These are phyloP conservation scores for Theristus sp. DNA, from an alignment of 2,888 invertebrate species.

Conservation along the genomic window DNA sequence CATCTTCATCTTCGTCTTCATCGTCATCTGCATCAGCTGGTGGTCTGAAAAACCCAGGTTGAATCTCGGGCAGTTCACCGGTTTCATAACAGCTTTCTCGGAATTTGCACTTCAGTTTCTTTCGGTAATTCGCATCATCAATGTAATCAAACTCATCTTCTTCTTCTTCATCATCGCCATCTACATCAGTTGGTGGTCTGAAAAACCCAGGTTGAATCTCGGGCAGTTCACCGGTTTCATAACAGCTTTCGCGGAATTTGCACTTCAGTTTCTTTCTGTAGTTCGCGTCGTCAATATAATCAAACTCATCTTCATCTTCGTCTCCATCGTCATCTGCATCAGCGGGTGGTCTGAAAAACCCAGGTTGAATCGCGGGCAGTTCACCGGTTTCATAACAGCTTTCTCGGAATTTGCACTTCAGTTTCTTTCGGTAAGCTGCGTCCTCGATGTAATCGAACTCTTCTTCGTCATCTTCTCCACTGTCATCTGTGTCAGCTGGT, in stretches of 20 bases:
- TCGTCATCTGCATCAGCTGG: neutral
- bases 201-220: neutral
- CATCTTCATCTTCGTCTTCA: neutral
- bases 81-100: slow-evolving; percentile 18
- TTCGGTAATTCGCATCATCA: neutral
- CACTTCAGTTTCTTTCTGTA: slow-evolving; percentile 11
- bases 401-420: slow-evolving; percentile 19
- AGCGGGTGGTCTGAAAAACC: neutral
- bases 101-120: slow-evolving; percentile 17
- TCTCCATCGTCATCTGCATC: neutral
- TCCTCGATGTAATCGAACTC: too few species aligned
- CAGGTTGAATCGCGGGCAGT: neutral
- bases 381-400: slow-evolving; percentile 13
- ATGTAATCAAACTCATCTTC: neutral
- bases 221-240: slow-evolving; percentile 13
- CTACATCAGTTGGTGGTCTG: neutral
- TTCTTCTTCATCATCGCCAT: neutral
- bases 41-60: neutral
- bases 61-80: slow-evolving; percentile 9
- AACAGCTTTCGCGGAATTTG: slow-evolving; percentile 19
- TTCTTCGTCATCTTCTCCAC: neutral
- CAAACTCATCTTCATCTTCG: neutral
- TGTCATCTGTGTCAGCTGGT: neutral
- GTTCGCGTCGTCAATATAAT: neutral
- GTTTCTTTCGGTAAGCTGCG: slow-evolving; percentile 3